phyloP scores from a whole-genome alignment of 2,113 vertebrate genomes.

The Paratilapia polleni region DNA sequence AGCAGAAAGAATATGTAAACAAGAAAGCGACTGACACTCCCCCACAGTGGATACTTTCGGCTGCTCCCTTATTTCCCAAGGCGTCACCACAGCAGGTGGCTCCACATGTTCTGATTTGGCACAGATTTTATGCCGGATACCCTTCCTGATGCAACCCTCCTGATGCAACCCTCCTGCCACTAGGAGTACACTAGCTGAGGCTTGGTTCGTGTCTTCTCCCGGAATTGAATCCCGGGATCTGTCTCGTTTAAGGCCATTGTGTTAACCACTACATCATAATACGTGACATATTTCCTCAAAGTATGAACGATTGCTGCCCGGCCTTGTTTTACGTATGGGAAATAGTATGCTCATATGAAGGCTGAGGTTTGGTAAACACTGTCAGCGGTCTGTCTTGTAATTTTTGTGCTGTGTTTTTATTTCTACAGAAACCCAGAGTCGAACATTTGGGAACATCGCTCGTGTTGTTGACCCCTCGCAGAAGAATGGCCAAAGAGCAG shows the following conservation, averaged over 20 bases:
- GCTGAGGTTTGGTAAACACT: background rate
- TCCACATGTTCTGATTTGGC: too few species aligned
- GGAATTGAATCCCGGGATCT: background rate
- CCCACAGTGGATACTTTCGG: too few species aligned
- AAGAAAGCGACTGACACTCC: too few species aligned
- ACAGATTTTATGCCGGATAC: too few species aligned
- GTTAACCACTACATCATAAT: background rate
- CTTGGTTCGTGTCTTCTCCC: too few species aligned
- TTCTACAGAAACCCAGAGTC: conserved; percentile 33
- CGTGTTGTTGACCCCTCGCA: conserved; percentile 10
- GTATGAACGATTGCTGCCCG: background rate
- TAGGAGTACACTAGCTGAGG: too few species aligned
- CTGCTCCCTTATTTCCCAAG: too few species aligned
- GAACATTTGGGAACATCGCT: conserved; percentile 19
- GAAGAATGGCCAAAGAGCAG: conserved; percentile 72
- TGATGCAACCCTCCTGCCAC: too few species aligned
- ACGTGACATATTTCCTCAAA: background rate
- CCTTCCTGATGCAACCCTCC: too few species aligned
- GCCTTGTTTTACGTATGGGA: background rate
- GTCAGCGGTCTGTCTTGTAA: background rate
- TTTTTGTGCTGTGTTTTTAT: background rate
- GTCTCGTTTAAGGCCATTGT: background rate
- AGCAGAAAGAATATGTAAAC: background rate
- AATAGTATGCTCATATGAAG: background rate
- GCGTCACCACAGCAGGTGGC: too few species aligned